These are phyloP conservation scores for Epinotia demarniana DNA, from an alignment of 2,888 invertebrate species.

Conservation along the genomic window DNA sequence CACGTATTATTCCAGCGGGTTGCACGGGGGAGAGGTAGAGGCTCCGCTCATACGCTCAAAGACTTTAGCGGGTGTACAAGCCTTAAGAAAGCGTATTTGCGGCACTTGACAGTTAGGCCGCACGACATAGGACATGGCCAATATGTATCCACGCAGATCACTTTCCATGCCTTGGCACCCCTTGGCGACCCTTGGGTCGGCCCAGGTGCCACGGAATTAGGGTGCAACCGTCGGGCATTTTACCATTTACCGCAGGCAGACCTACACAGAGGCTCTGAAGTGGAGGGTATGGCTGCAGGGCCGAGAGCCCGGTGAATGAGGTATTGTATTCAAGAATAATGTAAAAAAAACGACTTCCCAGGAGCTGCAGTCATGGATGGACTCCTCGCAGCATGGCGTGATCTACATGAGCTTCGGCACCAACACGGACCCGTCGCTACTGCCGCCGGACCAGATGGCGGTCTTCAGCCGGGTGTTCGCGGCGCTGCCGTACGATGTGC, in stretches of 20 bases:
- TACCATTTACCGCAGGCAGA: neutral
- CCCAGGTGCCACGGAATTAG: neutral
- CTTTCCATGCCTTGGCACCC: too few species aligned
- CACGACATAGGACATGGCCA: neutral
- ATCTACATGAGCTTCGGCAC: slow-evolving; percentile 66
- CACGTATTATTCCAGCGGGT: too few species aligned
- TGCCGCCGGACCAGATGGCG: slow-evolving; percentile 50
- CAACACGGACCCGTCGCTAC: slow-evolving; percentile 52
- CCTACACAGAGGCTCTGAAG: neutral
- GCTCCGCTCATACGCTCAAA: too few species aligned
- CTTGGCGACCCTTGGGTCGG: too few species aligned
- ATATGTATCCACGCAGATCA: neutral
- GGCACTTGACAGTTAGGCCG: too few species aligned
- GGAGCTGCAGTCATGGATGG: slow-evolving; percentile 34
- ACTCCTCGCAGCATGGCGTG: slow-evolving; percentile 40
- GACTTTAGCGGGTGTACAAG: too few species aligned
- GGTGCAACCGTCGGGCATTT: neutral
- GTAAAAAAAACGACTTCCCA: slow-evolving; percentile 47
- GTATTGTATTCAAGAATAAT: neutral
- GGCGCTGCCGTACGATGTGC: slow-evolving; percentile 54
- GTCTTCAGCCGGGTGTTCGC: slow-evolving; percentile 51
- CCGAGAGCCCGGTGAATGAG: slow-evolving; percentile 3
- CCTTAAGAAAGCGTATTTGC: too few species aligned
- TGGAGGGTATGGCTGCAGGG: neutral
- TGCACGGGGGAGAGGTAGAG: too few species aligned